Evolutionary conservation across 1,140 invertebrate species (phyloP), one percentile per base, ranked within the genome.

Genomic region (Drosophila elegans): DNA sequence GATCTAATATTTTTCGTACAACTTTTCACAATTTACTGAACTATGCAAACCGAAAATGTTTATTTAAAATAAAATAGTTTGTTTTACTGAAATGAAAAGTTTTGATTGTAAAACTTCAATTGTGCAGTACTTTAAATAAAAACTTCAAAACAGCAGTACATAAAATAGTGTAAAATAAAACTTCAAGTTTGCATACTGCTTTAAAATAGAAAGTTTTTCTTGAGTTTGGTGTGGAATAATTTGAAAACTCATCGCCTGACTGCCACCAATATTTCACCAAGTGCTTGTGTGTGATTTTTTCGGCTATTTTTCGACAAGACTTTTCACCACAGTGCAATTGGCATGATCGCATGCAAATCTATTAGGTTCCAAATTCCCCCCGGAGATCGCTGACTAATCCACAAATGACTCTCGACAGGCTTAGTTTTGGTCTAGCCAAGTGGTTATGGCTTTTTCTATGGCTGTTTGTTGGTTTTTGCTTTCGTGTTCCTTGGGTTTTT

Each of bases 241-340:
- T 5, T 4, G 2, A 25, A 12, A 12, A 10, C 21, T 4, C 13
- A 12, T 66, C 25, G 27, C 54, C 62, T 60, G 62, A 66, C 62
- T 60, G 25, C 34, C 21, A 9, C 3, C 10, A n/a, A 66, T 66
- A 66, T 48, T 32, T 60, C 10, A 59, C 4, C 7, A 1, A 13
- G n/a, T 21, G 25, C 42, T 41, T n/a, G 21, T 38, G 5, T n/a
- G 10, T 1, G 16, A 1, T 21, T 42, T 3, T 44, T 36, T 36
- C 16, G 3, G 49, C 16, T 6, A 45, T 12, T 45, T 59, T 36
- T 6, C 16, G 6, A 3, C 16, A 25, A 34, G 6, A 34, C 21
- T 57, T 64, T 45, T 34, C 11, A 12, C 39, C 66, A 69, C 61
- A 66, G 66, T 69, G 64, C 60, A 53, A 42, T 64, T 68, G 66